Base-by-base conservation (phyloP, 2,797 vertebrate species). In the Sebastes diploproa region DNA sequence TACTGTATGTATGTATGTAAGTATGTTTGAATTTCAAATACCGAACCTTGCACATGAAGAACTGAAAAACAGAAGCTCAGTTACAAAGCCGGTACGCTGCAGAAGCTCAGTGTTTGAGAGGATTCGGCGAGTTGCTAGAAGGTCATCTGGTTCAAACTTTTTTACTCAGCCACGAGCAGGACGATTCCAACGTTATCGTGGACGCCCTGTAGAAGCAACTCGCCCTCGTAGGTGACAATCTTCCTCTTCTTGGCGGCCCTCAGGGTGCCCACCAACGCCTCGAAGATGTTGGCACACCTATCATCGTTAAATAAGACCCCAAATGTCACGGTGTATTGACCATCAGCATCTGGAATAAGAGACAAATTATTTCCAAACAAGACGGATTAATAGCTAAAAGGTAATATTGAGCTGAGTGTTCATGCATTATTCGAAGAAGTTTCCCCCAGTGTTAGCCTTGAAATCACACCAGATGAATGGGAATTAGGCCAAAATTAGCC, bases 261-360 rank as follows among this genome's bases (percentile, higher is more conserved):
- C 82, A 99, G 94, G 3, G 98, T 99, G 77, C 98, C 98, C 56
- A 99, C 98, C 56, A 99, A 77, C 0, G 98, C 98, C 95, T 99
- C 98, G 59, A 99, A 99, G 91, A 99, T 97, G 85, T 99, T 99
- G 93, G 98, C 98, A 88, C 98, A 99, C 36, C 94, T 95, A 59
- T 98, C 98, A 42, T 99, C 98, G 9, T 80, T 95, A 81, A 99
- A 99, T 72, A 99, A 94, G 62, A 98, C 96, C 20, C 98, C 98
- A 52, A 99, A 99, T 90, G 97, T 99, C 82, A 99, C 98, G 0
- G 90, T 95, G 60, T 93, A 91, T 89, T 96, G 95, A 71, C 98
- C 98, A 32, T 97, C 96, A 22, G 94, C 94, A 90, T 97, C 98
- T 99, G 94, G 78, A 80, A 88, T 3, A 25, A 68, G 11, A 82